Conservation (phyloP, 2,888 invertebrate genomes). For the Pardosa pseudoannulata region DNA sequence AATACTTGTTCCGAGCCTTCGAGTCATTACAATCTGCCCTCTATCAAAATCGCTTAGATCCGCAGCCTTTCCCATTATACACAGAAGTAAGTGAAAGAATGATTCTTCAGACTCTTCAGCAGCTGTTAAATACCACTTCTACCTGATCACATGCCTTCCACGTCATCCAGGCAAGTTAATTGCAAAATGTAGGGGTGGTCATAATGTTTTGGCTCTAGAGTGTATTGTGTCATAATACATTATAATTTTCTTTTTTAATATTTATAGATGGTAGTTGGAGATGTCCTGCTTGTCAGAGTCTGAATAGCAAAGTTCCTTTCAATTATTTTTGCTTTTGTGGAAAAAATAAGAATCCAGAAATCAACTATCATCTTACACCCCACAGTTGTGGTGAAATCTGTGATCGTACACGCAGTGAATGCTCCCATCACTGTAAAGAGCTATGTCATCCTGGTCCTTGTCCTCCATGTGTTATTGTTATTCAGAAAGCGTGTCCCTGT, state of each 20-base stretch:
- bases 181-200: no score
- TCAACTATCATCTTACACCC: conserved; percentile 86
- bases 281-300: conserved; percentile 96
- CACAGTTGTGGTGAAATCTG: conserved; percentile 96
- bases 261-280: conserved; percentile 83
- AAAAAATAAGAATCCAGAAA: conserved; percentile 85
- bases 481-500: conserved; percentile 85
- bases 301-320: conserved; percentile 84
- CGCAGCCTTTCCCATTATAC: no score
- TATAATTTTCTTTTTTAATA: neutral
- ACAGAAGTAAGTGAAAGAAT: no score
- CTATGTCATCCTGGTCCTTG: conserved; percentile 97
- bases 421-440: conserved; percentile 83
- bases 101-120: no score
- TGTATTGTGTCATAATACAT: no score
- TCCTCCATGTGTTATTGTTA: conserved; percentile 79
- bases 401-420: conserved; percentile 80
- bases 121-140: no score
- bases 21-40: no score
- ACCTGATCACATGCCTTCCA: no score
- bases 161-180: no score
- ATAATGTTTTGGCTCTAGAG: no score
- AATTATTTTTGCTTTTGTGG: conserved; percentile 95
- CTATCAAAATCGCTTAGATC: no score
- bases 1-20: no score